These are phyloP conservation scores for Aphelocoma californica DNA, from an alignment of 2,797 vertebrate genomes.

Conservation along the genomic window DNA sequence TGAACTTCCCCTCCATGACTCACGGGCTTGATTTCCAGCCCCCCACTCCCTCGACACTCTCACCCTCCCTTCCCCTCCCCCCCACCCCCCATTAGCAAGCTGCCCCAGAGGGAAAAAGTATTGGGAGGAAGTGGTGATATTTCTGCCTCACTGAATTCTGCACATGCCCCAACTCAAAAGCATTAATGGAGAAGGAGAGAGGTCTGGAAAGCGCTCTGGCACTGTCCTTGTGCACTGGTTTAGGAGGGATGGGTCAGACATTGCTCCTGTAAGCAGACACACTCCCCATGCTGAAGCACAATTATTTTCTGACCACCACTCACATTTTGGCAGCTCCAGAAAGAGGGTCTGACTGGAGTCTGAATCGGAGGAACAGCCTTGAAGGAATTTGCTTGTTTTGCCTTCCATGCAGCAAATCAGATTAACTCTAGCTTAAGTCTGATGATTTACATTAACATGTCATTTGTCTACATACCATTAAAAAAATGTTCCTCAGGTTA, in stretches of 20 bases:
- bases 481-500: slow-evolving; percentile 39
- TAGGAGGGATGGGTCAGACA: background rate
- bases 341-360: background rate
- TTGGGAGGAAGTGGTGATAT: background rate
- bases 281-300: background rate
- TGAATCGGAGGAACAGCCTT: background rate
- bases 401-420: slow-evolving; percentile 11
- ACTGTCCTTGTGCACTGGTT: background rate
- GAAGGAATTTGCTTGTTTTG: slow-evolving; percentile 49
- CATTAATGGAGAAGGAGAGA: background rate
- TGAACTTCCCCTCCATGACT: slow-evolving; percentile 8
- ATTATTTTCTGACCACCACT: background rate
- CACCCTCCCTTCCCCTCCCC: too few relatives aligned
- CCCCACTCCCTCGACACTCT: background rate
- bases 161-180: background rate
- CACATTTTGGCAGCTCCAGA: background rate
- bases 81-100: background rate
- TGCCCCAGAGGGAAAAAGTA: background rate
- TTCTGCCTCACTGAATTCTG: slow-evolving; percentile 42
- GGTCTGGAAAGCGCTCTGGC: background rate
- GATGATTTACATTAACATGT: slow-evolving; percentile 60
- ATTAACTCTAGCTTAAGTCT: slow-evolving; percentile 51
- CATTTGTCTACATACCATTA: slow-evolving; percentile 47
- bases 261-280: background rate
- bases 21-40: background rate